Evolutionary conservation across 2,888 invertebrate species (phyloP).

Genomic region (Brachyptera risi): DNA sequence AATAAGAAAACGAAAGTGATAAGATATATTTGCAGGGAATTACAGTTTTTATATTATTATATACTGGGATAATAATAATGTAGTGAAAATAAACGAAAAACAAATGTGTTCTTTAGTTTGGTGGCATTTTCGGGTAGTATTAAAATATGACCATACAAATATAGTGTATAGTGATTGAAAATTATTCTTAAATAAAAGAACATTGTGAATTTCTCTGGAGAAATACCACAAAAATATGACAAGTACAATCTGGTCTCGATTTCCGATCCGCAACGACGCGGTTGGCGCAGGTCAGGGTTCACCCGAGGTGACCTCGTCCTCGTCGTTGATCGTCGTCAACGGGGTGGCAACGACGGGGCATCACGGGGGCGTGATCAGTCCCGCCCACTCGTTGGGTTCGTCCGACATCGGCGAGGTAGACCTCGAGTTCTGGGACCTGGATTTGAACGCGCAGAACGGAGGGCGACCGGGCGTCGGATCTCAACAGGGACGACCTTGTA

Average conservation of each 20-base stretch:
- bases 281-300: conserved; percentile 57
- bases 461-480: conserved; percentile 26
- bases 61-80: too few species aligned
- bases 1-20: too few species aligned
- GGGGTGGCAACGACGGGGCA: conserved; percentile 4
- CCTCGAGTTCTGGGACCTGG: conserved; percentile 76
- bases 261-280: conserved; percentile 10
- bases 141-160: too few species aligned
- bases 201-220: too few species aligned
- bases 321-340: conserved; percentile 59
- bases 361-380: conserved; percentile 33
- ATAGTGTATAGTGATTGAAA: too few species aligned
- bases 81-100: too few species aligned
- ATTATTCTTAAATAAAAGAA: too few species aligned
- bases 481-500: conserved; percentile 43
- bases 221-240: too few species aligned
- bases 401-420: conserved; percentile 68
- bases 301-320: conserved; percentile 73
- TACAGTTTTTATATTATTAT: too few species aligned
- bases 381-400: conserved; percentile 53
- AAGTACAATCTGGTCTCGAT: conserved; percentile 18
- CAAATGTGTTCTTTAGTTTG: too few species aligned
- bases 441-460: conserved; percentile 49
- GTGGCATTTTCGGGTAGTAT: too few species aligned
- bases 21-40: too few species aligned